These are phyloP conservation scores for Trachelus stipa DNA, from an alignment of 2,888 invertebrate genomes.

Conservation along the genomic window DNA sequence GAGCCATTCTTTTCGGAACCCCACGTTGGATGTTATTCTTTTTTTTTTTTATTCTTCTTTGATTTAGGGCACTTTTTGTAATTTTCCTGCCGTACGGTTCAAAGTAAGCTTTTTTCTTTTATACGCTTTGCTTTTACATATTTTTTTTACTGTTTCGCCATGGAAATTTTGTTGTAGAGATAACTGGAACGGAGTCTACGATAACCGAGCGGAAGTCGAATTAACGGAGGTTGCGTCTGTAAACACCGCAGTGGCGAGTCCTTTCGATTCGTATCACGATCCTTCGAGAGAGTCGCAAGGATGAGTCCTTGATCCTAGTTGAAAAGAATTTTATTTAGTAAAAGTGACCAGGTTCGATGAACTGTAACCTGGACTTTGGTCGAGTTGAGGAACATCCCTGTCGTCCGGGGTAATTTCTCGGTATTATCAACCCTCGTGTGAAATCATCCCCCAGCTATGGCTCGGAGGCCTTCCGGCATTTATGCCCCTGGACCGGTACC, in stretches of 20 bases:
- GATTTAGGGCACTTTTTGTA: neutral
- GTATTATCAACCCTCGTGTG: neutral
- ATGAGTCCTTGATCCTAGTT: neutral
- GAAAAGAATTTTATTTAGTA: neutral
- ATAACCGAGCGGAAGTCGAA: neutral
- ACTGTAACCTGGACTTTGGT: neutral
- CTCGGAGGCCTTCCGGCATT: neutral
- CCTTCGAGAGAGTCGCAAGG: neutral
- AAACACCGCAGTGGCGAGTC: neutral
- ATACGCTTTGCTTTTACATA: neutral
- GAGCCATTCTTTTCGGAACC: neutral
- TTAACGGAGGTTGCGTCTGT: neutral
- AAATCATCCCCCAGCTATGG: neutral
- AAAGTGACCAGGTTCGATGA: neutral
- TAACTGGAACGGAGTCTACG: neutral
- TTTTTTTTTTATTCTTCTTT: neutral
- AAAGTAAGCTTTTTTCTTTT: neutral
- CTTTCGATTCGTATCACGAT: neutral
- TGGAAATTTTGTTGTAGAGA: neutral
- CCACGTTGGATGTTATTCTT: neutral
- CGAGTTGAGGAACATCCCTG: neutral
- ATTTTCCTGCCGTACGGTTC: neutral
- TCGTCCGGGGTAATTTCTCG: neutral
- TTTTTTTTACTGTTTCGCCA: no score
- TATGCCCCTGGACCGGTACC: neutral